Evolutionary conservation across 2,888 invertebrate species (phyloP).

Genomic region (Netelia inedita): DNA sequence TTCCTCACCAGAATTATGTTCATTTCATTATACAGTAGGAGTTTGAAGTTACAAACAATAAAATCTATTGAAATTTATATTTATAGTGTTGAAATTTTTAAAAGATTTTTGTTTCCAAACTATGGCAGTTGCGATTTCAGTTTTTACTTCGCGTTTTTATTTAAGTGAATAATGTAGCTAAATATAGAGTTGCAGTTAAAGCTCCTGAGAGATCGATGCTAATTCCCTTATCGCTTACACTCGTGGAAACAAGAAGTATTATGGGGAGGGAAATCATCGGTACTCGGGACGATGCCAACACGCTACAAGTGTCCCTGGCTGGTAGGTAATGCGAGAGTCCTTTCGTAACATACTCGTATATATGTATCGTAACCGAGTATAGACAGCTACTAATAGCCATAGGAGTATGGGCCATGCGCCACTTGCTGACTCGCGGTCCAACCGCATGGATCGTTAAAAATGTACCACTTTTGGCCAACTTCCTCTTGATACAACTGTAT

Average conservation of each 20-base stretch:
- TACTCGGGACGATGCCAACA: slow-evolving; percentile 32
- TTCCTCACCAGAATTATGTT: too few species aligned
- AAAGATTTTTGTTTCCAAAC: too few species aligned
- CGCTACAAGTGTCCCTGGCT: slow-evolving; percentile 58
- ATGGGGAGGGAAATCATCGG: slow-evolving; percentile 30
- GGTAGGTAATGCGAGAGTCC: slow-evolving; percentile 47
- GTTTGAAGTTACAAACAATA: too few species aligned
- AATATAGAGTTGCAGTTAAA: too few species aligned
- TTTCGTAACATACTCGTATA: slow-evolving; percentile 17
- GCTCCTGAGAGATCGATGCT: neutral
- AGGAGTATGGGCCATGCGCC: slow-evolving; percentile 22
- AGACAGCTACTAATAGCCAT: slow-evolving; percentile 42
- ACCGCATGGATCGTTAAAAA: slow-evolving; percentile 43
- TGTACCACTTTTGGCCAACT: slow-evolving; percentile 31
- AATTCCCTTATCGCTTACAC: neutral
- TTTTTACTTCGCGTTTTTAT: too few species aligned
- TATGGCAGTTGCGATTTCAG: too few species aligned
- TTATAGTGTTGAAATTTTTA: too few species aligned
- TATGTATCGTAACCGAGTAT: slow-evolving; percentile 32
- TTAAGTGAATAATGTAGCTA: too few species aligned
- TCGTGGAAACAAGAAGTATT: slow-evolving; percentile 44
- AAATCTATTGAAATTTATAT: too few species aligned
- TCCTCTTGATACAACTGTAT: slow-evolving; percentile 9
- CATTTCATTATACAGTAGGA: too few species aligned
- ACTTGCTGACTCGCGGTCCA: slow-evolving; percentile 53